Percentiles rank a stretch among this genome's conserved stretches.
Evolutionary conservation across 2,888 invertebrate species (phyloP).

Genomic region (Drosophila meridionalis): DNA sequence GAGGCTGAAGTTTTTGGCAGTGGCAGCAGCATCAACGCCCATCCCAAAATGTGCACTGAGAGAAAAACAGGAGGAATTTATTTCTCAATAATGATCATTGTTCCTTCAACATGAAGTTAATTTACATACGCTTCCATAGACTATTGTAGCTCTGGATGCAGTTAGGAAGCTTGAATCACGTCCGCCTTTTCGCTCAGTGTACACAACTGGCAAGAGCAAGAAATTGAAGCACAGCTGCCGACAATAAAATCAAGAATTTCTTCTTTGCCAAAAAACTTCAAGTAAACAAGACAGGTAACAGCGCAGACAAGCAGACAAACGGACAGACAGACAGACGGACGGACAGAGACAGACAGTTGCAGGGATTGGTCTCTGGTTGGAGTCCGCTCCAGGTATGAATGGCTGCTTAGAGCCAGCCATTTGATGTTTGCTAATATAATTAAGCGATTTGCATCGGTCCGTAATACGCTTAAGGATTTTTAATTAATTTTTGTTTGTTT

Average conservation of each 20-base stretch:
- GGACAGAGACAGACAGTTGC: neutral
- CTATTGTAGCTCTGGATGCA: neutral
- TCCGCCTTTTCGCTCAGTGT: neutral
- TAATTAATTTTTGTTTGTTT: conserved; percentile 63
- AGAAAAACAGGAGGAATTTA: neutral
- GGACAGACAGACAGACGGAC: neutral
- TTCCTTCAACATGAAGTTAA: neutral
- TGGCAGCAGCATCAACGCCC: neutral
- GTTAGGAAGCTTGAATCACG: neutral
- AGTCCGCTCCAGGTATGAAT: neutral
- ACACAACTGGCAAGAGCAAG: neutral
- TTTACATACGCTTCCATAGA: neutral
- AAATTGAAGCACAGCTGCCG: conserved; percentile 19
- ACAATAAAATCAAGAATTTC: conserved; percentile 26
- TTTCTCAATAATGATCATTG: neutral
- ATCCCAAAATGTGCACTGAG: neutral
- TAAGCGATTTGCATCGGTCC: conserved; percentile 55
- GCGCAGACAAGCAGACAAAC: neutral
- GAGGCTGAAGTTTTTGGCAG: neutral
- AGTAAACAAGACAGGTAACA: conserved; percentile 26
- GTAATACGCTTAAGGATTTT: conserved; percentile 48
- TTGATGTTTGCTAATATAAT: conserved; percentile 65
- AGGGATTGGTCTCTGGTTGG: neutral
- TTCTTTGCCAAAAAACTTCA: conserved; percentile 13
- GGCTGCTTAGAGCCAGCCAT: conserved; percentile 11